Evolutionary conservation across 2,888 invertebrate genomes (phyloP), one percentile per base, ranked within the genome.

Genomic region (Hofmannophila pseudospretella): DNA sequence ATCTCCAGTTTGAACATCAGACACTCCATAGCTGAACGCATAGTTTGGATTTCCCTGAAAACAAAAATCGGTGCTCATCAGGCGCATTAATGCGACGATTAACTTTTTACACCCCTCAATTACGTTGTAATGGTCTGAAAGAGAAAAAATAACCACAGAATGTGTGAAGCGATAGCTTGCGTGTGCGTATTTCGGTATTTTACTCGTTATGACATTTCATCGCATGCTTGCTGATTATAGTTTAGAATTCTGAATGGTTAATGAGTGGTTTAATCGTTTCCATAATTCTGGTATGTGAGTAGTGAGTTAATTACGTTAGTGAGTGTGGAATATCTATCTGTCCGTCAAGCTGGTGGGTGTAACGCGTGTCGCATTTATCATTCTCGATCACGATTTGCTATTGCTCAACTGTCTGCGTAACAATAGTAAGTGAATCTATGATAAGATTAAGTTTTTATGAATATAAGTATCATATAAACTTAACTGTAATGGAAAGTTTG

Each of bases 11-110:
- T 81, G 78, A 9, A 74, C 73, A 58, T 90, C 90, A 47, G 90
- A 81, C 9, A 90, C 90, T 35, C 90, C 90, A 56, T 91, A 90
- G 46, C 90, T 89, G 64, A 88, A 91, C 40, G 89, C 88, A 68
- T 90, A 91, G 47, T 86, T 87, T 40, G 88, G 80, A 55, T 86
- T 82, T 66, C 71, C 82, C 89, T 90, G 76, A 12, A 78, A 84
- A 51, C 36, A 54, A 64, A 65, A 44, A 40, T 41, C 29, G 39
- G 13, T 34, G 34, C n/a, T n/a, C n/a, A 34, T 46, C 41, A 40
- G 39, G 34, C 44, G 47, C 25, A 63, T 62, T 52, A 57, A 56
- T 51, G 45, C 36, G 46, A 38, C 53, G 26, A 58, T 56, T 34
- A 55, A 37, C 50, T 64, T 67, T 68, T 62, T 56, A 42, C 39